phyloP scores from a whole-genome alignment of 2,888 invertebrate genomes.

The Marasmarcha lunaedactyla region DNA sequence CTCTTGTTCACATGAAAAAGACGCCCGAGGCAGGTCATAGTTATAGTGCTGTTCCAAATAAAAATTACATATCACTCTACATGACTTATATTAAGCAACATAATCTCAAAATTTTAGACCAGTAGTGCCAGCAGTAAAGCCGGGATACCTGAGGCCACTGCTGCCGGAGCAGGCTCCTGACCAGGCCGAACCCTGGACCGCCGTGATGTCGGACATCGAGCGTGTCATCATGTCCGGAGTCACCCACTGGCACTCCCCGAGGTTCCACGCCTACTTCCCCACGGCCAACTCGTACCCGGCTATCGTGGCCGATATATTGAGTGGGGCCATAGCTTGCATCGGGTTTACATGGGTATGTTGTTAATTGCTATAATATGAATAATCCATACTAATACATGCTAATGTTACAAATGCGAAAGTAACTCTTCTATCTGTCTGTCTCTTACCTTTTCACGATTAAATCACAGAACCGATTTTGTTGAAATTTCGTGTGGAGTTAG shows the following conservation, averaged over 20 bases:
- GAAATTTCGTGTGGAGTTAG: no score
- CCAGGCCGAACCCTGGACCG: slow-evolving; percentile 89
- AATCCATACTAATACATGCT: background rate
- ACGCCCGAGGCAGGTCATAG: no score
- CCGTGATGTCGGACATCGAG: slow-evolving; percentile 93
- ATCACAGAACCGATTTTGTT: background rate
- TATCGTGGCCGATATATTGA: slow-evolving; percentile 94
- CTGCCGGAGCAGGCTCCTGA: slow-evolving; percentile 89
- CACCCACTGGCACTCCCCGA: slow-evolving; percentile 96
- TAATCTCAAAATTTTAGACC: slow-evolving; percentile 63
- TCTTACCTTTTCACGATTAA: background rate
- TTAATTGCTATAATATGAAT: no score
- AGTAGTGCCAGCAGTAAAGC: slow-evolving; percentile 92
- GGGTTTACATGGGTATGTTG: slow-evolving; percentile 94
- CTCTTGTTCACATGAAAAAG: no score
- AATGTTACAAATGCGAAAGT: no score
- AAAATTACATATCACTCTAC: no score
- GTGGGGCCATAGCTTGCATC: slow-evolving; percentile 94
- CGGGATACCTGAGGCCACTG: slow-evolving; percentile 90
- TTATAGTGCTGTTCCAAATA: no score
- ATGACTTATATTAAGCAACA: no score
- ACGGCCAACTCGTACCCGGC: slow-evolving; percentile 94
- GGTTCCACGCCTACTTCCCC: slow-evolving; percentile 96
- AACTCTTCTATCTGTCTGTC: no score
- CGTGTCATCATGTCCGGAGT: slow-evolving; percentile 97